Conservation (phyloP, 2,888 invertebrate species). For the Eurois occulta region DNA sequence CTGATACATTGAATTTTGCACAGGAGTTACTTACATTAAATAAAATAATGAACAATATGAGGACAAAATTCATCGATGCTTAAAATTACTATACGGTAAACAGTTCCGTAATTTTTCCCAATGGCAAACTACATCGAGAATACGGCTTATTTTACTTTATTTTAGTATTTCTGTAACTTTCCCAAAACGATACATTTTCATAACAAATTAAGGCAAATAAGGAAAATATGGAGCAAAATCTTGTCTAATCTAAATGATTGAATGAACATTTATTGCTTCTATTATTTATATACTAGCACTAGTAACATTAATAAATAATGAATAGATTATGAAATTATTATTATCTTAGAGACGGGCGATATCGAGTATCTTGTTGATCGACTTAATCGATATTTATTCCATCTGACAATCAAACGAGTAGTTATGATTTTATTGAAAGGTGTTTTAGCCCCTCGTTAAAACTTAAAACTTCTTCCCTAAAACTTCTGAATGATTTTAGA, state of each 20-base stretch:
- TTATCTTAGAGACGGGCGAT: slow-evolving; percentile 38
- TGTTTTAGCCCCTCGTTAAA: too few species aligned
- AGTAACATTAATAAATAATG: slow-evolving; percentile 36
- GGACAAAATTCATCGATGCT: background rate
- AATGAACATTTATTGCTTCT: slow-evolving; percentile 42
- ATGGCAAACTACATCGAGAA: background rate
- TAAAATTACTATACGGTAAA: background rate
- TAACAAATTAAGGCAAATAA: slow-evolving; percentile 27
- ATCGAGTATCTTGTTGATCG: background rate
- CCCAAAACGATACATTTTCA: slow-evolving; percentile 2
- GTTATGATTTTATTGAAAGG: background rate
- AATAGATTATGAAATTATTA: slow-evolving; percentile 28
- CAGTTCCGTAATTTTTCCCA: background rate
- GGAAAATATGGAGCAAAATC: slow-evolving; percentile 50
- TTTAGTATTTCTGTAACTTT: slow-evolving; percentile 9
- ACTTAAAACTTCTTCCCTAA: too few species aligned
- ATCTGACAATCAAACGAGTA: background rate
- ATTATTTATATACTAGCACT: slow-evolving; percentile 35
- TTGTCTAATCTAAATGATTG: slow-evolving; percentile 39
- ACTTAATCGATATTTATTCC: slow-evolving; percentile 3
- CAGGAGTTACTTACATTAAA: background rate
- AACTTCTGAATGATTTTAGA: background rate
- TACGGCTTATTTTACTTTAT: background rate
- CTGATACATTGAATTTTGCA: background rate
- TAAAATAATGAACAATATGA: background rate